Base-by-base conservation (phyloP, 1,140 invertebrate genomes). In the Sinonovacula constricta region DNA sequence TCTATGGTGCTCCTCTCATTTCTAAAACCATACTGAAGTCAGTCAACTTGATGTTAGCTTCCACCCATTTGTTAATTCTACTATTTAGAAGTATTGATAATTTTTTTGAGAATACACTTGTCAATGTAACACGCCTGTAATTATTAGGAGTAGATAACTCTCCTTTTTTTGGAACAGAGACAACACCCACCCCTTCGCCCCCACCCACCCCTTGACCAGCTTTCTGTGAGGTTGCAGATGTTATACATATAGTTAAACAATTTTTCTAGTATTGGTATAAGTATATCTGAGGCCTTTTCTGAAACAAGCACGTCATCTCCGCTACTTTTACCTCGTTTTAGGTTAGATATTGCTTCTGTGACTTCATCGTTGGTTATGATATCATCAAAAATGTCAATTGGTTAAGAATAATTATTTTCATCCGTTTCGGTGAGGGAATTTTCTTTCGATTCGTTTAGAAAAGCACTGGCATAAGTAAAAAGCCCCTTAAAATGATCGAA, bases 111-210 rank as follows among this genome's bases (percentile, higher is more conserved):
- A 30, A 10, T 22, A 60, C 33, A 60, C 26, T 60, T 28, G 57
- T 60, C 5, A 60, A 26, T 5, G 57, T 22, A 7, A 60, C 33
- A 5, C 57, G 24, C 33, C 57, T 60, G 33, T 10, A 30, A 60
- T 60, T 60, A 30, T 60, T 60, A 3, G n/a, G 24, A 33, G 26
- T 31, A 28, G 15, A n/a, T 22, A 31, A 31, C 26, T 60, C 57
- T 33, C 57, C 57, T 31, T 60, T 60, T 33, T 60, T 60, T 5
- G 57, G 57, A 28, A 60, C 57, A 30, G 26, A 31, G n/a, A 60
- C 57, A 22, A 60, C n/a, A n/a, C n/a, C n/a, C n/a, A n/a, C n/a
- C n/a, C n/a, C n/a, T n/a, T n/a, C n/a, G n/a, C n/a, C n/a, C n/a
- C n/a, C 33, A 31, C n/a, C 28, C 33, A 15, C 15, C 59, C 28